Evolutionary conservation across 2,797 vertebrate genomes (phyloP).

Genomic region (Pangasius larnaudii): DNA sequence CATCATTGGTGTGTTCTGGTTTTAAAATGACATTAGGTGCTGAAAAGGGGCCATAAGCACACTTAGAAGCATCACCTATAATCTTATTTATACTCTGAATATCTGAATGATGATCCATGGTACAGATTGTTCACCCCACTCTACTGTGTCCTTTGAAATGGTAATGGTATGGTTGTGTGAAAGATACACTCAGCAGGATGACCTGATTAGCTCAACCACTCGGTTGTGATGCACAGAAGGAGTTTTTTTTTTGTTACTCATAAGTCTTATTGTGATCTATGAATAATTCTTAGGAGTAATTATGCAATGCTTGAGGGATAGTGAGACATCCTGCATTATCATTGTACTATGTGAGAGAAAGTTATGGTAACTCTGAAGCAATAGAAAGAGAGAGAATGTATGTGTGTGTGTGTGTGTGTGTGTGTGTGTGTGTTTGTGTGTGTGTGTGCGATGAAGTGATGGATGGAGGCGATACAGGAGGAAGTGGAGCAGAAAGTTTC

Average conservation of each 20-base stretch:
- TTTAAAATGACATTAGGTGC: not conserved
- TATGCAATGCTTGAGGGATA: not conserved
- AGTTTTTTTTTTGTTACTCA: not conserved
- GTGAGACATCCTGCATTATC: not conserved
- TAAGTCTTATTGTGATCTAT: not conserved
- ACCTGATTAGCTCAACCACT: not conserved
- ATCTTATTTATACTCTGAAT: not conserved
- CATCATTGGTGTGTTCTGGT: not conserved
- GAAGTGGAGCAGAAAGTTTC: slow-evolving; percentile 44
- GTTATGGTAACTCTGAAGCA: not conserved
- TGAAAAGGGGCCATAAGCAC: not conserved
- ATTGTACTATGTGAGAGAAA: slow-evolving; percentile 3
- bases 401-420: not conserved
- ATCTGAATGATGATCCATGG: not conserved
- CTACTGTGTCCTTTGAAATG: not conserved
- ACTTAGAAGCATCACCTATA: not conserved
- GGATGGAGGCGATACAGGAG: slow-evolving; percentile 23
- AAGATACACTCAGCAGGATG: not conserved
- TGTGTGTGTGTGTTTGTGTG: slow-evolving; percentile 25
- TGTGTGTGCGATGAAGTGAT: slow-evolving; percentile 26
- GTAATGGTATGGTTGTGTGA: too few species aligned
- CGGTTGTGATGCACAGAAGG: not conserved
- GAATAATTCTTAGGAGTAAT: not conserved
- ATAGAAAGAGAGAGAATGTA: not conserved
- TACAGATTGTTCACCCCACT: not conserved